Evolutionary conservation across 2,113 vertebrate genomes (phyloP), one percentile per base, ranked within the genome.

Genomic region (Aegotheles bennettii): DNA sequence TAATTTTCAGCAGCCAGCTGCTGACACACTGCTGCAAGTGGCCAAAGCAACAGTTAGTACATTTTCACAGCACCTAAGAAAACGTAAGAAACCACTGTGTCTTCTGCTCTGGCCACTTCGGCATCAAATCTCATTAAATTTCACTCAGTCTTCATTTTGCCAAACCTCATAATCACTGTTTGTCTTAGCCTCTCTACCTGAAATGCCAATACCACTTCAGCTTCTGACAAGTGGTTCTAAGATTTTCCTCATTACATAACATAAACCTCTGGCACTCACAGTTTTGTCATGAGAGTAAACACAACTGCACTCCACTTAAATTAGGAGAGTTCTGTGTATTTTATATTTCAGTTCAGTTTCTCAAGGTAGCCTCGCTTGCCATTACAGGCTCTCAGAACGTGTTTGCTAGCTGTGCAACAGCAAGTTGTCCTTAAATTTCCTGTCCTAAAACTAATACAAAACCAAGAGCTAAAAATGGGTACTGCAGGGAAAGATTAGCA

Each of bases 41-140:
- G 12, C 50, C 21, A 42, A 74, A 70, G 40, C 21, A 63, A 40
- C 6, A 50, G 36, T 25, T 40, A 2, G 4, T 31, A 48, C 24
- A 64, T 47, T 78, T 78, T 56, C 56, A 71, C 9, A 56, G 21
- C 43, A n/a, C 9, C 23, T 33, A 35, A 35, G 74, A 82, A 84
- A 56, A 3, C 25, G 43, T 43, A 79, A 63, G 31, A 78, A 81
- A 65, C 2, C 31, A 9, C 20, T 54, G 7, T 24, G 8, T 45
- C 4, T 1, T 40, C 47, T 64, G 2, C 10, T 82, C 13, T 75
- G 60, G 17, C n/a, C 56, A 42, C 23, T 8, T 78, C 0, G 0
- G 23, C 45, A 78, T 59, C 59, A 74, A 64, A 77, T 76, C 57
- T 61, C 45, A 25, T 40, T 54, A 25, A 14, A 16, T 70, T 90